Percentiles rank a stretch among this genome's conserved stretches.
phyloP scores from a whole-genome alignment of 1,140 invertebrate species.

The Aphaenogaster floridana region DNA sequence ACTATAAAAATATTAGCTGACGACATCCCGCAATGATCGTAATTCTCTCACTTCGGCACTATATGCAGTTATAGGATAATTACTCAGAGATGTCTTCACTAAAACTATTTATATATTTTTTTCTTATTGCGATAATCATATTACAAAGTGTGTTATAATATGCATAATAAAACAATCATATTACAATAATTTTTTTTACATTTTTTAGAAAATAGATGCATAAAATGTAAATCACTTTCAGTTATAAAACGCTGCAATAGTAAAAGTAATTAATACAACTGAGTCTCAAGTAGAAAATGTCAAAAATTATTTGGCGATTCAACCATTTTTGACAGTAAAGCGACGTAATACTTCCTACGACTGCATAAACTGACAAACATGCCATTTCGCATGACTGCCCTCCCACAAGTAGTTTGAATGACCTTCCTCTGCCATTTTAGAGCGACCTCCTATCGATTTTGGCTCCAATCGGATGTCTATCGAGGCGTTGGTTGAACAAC shows the following conservation, averaged over 20 bases:
- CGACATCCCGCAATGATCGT: neutral
- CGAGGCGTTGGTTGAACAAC: slow-evolving; percentile 22
- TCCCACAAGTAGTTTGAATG: slow-evolving; percentile 42
- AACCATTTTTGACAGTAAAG: neutral
- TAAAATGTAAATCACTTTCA: neutral
- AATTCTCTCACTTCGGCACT: neutral
- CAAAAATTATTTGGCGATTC: neutral
- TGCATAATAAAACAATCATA: neutral
- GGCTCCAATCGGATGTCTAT: slow-evolving; percentile 50
- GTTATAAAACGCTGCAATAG: neutral
- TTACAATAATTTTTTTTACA: neutral
- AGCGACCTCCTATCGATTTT: slow-evolving; percentile 70
- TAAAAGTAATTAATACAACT: neutral
- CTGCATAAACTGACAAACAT: slow-evolving; percentile 30
- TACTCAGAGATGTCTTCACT: neutral
- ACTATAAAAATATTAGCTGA: slow-evolving; percentile 49
- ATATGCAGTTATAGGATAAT: slow-evolving; percentile 1
- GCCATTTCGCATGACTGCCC: slow-evolving; percentile 26
- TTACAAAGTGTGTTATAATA: neutral
- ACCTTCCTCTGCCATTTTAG: slow-evolving; percentile 48
- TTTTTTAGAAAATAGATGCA: neutral
- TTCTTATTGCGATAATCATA: neutral
- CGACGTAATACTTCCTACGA: neutral
- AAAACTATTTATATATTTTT: neutral
- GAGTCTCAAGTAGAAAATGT: neutral